phyloP scores from a whole-genome alignment of 2,888 invertebrate genomes.

The Allygus modestus region DNA sequence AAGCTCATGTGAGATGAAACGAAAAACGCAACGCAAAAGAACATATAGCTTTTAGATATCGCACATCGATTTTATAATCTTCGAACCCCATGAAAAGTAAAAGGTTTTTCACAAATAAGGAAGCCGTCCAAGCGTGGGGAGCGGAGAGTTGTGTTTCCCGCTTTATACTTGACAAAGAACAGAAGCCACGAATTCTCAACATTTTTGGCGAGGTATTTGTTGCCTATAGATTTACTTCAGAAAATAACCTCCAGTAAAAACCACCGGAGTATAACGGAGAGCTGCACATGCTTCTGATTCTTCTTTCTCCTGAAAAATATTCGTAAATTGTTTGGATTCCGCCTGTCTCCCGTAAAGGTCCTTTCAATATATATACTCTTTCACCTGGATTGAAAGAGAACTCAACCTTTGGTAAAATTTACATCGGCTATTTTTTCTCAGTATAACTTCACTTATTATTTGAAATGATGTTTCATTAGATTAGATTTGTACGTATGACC shows the following conservation, averaged over 20 bases:
- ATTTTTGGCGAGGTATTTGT: constrained; percentile 52
- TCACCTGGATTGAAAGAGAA: too few relatives aligned
- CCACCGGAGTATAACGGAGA: constrained; percentile 10
- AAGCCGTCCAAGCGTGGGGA: constrained; percentile 14
- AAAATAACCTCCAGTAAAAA: constrained; percentile 47
- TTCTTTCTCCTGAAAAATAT: constrained; percentile 4
- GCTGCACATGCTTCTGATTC: constrained; percentile 34
- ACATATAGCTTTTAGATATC: background rate
- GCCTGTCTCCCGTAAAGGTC: background rate
- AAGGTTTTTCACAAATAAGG: constrained; percentile 26
- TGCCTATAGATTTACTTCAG: constrained; percentile 48
- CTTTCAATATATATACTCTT: background rate
- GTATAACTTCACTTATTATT: too few relatives aligned
- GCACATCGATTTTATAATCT: background rate
- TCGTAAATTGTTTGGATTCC: background rate
- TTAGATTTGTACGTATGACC: too few relatives aligned
- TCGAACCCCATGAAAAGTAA: background rate
- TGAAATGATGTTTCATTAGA: too few relatives aligned
- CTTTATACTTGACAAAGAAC: constrained; percentile 47
- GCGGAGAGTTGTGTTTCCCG: constrained; percentile 8
- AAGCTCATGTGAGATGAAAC: too few relatives aligned
- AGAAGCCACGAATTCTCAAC: constrained; percentile 44
- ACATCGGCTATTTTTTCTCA: too few relatives aligned
- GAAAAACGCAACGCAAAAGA: background rate
- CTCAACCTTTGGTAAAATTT: too few relatives aligned